A percentile compares a stretch with the other conserved stretches of the same genome.
phyloP scores from a whole-genome alignment of 2,888 invertebrate species.

The Leucophenga maculata region DNA sequence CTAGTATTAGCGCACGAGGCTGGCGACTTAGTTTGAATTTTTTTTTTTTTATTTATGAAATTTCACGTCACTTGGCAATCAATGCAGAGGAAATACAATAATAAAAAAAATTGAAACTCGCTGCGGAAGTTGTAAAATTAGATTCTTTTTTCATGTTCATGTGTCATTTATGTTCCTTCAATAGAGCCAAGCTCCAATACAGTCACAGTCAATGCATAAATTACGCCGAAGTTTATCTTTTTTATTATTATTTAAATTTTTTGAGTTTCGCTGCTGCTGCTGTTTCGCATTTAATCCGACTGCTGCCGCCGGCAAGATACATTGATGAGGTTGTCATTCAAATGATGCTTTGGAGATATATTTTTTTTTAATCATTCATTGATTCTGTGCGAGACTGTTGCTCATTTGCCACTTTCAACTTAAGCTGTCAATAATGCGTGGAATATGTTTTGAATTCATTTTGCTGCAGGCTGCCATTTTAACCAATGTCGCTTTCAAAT shows the following conservation, averaged over 20 bases:
- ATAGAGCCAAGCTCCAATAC: too few species aligned
- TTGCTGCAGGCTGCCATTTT: background rate
- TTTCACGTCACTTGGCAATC: constrained; percentile 45
- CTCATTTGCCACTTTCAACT: constrained; percentile 32
- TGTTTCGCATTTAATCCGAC: constrained; percentile 32
- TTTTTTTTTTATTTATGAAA: too few species aligned
- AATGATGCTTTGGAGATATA: too few species aligned
- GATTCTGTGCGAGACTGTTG: constrained; percentile 57
- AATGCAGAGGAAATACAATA: constrained; percentile 45
- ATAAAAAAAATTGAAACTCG: background rate
- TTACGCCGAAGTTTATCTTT: constrained; percentile 59
- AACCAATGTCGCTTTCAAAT: constrained; percentile 37
- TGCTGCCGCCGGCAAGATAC: background rate
- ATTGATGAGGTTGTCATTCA: constrained; percentile 12
- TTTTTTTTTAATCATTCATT: constrained; percentile 41
- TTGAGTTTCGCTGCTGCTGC: constrained; percentile 34
- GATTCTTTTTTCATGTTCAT: constrained; percentile 26
- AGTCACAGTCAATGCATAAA: constrained; percentile 62
- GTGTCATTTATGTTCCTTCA: constrained; percentile 1
- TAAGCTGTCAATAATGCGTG: constrained; percentile 64
- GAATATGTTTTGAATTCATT: constrained; percentile 53
- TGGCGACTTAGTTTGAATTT: constrained; percentile 40
- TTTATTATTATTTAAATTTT: constrained; percentile 71
- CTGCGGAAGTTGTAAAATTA: constrained; percentile 56
- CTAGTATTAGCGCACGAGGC: constrained; percentile 44